Base-by-base conservation (phyloP, 2,888 invertebrate genomes). In the Aspidiotus destructor region DNA sequence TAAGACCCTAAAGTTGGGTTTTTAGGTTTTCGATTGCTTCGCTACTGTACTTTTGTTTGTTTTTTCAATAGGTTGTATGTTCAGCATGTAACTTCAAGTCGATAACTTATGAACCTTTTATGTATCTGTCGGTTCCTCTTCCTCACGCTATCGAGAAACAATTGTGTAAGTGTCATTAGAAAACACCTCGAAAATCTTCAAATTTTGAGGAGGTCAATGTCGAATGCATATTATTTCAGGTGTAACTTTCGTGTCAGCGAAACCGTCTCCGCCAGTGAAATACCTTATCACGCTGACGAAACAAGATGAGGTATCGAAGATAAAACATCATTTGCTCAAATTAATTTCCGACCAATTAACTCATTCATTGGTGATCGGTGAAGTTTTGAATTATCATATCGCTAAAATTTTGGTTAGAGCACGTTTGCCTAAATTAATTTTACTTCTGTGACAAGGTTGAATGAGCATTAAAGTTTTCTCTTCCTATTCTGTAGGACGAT, bases 91-190 rank as follows among this genome's bases (percentile, higher is more conserved):
- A 79, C 70, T 83, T 83, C 74, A 79, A 83, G 15, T 85, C 84
- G 1, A 81, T 84, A 15, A 84, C 84, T 10, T 84, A 83, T 73
- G 85, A 85, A 73, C 84, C 85, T 40, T 85, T 85, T 73, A 84
- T 85, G 84, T 85, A 85, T 75, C 78, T 85, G n/a, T 83, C 84
- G 48, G 81, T 85, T 55, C 84, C 84, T 7, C 77, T 85, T 70
- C 85, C 85, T 57, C 80, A 82, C 73, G 84, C 84, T 41, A 81
- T 83, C 80, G 83, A 84, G 73, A 78, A 81, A 70, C 83, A 83
- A 74, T 77, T 84, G 70, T 76, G 80, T 80, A 74, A 77, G 79
- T 77, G 48, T 72, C n/a, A 62, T 58, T 60, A 8, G 10, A 11
- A 13, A 61, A n/a, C 3, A 17, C 2, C 7, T 64, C 44, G 48